Conservation (phyloP, 2,797 vertebrate genomes). For the Tenualosa ilisha region DNA sequence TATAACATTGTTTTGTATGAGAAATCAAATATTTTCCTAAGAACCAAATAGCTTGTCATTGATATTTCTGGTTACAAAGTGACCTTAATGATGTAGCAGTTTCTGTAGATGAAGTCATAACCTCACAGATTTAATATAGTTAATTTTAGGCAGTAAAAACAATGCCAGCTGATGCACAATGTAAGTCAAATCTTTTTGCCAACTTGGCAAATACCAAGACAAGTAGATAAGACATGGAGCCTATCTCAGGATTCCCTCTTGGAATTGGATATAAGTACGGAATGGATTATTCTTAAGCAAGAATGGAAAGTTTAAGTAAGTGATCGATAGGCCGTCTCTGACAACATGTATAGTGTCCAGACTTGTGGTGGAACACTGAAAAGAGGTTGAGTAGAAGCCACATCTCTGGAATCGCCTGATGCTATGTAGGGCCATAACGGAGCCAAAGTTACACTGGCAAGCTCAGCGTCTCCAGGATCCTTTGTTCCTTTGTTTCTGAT, state of each 20-base stretch:
- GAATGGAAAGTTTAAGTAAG: constrained; percentile 1
- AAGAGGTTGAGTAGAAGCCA: background rate
- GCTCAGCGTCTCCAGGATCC: background rate
- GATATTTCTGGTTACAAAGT: background rate
- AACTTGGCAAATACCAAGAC: background rate
- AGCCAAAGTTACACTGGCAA: constrained; percentile 12
- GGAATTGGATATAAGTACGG: background rate
- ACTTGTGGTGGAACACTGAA: constrained; percentile 5
- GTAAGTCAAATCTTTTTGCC: constrained; percentile 17
- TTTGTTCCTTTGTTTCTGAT: background rate
- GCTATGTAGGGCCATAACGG: background rate
- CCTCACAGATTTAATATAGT: background rate
- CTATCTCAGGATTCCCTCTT: constrained; percentile 10
- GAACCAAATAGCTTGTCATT: constrained; percentile 1
- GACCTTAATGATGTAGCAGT: background rate
- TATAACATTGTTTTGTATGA: background rate
- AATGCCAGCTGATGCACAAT: constrained; percentile 3
- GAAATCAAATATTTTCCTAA: background rate
- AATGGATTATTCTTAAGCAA: constrained; percentile 16
- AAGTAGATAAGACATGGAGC: constrained; percentile 11
- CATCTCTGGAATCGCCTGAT: background rate
- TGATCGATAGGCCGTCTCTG: constrained; percentile 20
- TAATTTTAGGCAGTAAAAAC: constrained; percentile 15
- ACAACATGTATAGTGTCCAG: constrained; percentile 22
- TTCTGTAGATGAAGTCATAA: background rate